Base-by-base conservation (phyloP, 2,797 vertebrate species). In the Hoplostethus mediterraneus region DNA sequence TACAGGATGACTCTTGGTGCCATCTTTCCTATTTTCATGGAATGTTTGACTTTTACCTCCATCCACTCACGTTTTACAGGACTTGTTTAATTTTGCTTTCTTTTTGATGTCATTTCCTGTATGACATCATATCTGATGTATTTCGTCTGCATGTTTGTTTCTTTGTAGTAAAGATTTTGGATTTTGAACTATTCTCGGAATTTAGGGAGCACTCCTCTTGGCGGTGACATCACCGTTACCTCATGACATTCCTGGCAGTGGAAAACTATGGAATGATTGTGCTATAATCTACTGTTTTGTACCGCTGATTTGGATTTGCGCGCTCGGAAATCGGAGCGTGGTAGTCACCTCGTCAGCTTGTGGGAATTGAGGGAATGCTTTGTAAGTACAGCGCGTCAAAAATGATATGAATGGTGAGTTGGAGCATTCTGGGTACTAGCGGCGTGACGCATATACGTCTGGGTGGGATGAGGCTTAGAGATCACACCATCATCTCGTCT, bases 201-300 rank as follows among this genome's bases (percentile, higher is more conserved):
- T 68, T 75, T 63, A 56, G 58, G 57, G 75, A 75, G 64, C 40
- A 58, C 71, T 87, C 77, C 72, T 71, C 48, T 75, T 84, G 75
- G 80, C 67, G 60, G 83, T 81, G 77, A 88, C 77, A 77, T 89
- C 69, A 75, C 81, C 68, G 76, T 66, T 64, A 30, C 71, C 73
- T 31, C 38, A 38, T 63, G 83, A 89, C 84, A 59, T 87, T 87
- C 77, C 75, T 82, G 91, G 93, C 94, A 94, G 93, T 94, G 89
- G 86, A 87, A 88, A 90, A 92, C 89, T 90, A 88, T 90, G 90
- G 87, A 91, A 92, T 93, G 93, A 91, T 93, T 95, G 94, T 94
- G 93, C 93, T 94, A 87, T 93, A 79, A 86, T 89, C 85, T 87
- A 79, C 36, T 68, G n/a, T 61, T 83, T 72, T 67, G 58, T 80